Evolutionary conservation across 2,797 vertebrate species (phyloP).

Genomic region (Tapera naevia): DNA sequence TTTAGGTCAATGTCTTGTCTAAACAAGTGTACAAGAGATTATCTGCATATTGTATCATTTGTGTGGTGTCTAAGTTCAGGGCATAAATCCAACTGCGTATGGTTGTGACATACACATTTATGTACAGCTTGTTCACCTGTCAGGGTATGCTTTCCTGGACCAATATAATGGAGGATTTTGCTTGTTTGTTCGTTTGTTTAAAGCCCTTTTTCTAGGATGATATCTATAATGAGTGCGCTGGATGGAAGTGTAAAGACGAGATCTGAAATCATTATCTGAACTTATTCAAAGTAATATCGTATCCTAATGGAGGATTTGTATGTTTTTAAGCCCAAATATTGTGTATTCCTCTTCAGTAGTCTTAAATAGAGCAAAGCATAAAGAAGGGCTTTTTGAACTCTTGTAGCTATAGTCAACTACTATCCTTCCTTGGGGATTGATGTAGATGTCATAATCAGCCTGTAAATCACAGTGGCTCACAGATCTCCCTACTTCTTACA

Average conservation of each 20-base stretch:
- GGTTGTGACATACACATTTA: not conserved
- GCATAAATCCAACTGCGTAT: not conserved
- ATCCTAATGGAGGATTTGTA: not conserved
- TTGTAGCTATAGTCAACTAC: not conserved
- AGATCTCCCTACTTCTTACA: not conserved
- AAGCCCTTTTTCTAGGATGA: not conserved
- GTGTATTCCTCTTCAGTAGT: not conserved
- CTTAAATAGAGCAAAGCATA: not conserved
- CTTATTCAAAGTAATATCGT: not conserved
- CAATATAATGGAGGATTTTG: not conserved
- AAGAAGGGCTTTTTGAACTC: not conserved
- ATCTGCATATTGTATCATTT: not conserved
- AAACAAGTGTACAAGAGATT: not conserved
- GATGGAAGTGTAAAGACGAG: not conserved
- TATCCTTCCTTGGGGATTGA: not conserved
- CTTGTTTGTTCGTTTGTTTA: not conserved
- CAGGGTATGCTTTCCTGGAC: not conserved
- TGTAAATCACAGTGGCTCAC: not conserved
- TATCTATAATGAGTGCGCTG: not conserved
- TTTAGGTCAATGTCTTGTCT: not conserved
- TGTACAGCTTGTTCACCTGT: not conserved
- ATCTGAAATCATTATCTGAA: not conserved
- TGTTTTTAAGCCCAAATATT: not conserved
- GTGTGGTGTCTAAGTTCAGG: not conserved
- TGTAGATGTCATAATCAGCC: not conserved